Evolutionary conservation across 2,888 invertebrate species (phyloP), one percentile per base, ranked within the genome.

Genomic region (Steinernema hermaphroditum): DNA sequence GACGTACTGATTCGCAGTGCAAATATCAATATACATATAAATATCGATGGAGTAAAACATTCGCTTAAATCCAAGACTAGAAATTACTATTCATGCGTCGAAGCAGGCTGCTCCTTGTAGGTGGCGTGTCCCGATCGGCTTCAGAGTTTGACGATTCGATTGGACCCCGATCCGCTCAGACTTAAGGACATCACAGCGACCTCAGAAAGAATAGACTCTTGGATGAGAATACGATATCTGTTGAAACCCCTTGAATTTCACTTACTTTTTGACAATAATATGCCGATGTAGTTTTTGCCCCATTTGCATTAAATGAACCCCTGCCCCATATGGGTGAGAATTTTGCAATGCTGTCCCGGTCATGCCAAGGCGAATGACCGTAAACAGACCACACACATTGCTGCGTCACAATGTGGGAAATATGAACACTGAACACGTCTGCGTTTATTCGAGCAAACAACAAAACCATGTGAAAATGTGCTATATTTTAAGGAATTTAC

Each of bases 121-220:
- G 37, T 37, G 37, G 37, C 37, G 6, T 8, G 37, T 37, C 12
- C 37, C 37, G 12, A 12, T 37, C 37, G 37, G 4, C 37, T 12
- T 12, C 50, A 50, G 24, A 2, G 16, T 8, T 32, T 62, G 27
- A 32, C 4, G 16, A 32, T 62, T 27, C 29, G 62, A 24, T 2
- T 62, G 16, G 62, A 62, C 32, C 62, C 62, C 6, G 62, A 62
- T 29, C 62, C 62, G 16, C 32, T 62, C 16, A 29, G 62, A 6
- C 27, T 29, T 1, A 27, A 62, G 1, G 32, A 62, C 34, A 1
- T 14, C 32, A 9, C 22, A 4, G 27, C 27, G 29, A 62, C 27
- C 9, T 29, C 32, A 16, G 1, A 62, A 32, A 27, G 62, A 32
- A 32, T 62, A 9, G 62, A 24, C 1, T 29, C 62, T 29, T 62